Conservation (phyloP, 2,888 invertebrate genomes). For the Cosmorhoe ocellata region DNA sequence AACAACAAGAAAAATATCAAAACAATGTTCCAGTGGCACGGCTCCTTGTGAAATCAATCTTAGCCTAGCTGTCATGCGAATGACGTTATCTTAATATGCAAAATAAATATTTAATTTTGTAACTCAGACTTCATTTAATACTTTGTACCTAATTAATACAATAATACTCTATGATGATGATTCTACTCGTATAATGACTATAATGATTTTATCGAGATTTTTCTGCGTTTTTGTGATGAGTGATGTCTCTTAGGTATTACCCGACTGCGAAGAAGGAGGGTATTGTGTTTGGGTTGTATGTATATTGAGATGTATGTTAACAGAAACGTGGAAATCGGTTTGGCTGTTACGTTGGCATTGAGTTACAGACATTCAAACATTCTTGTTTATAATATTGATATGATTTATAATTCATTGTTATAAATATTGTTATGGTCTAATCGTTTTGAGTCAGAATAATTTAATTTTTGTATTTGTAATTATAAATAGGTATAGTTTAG, state of each 20-base stretch:
- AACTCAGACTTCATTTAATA: conserved; percentile 27
- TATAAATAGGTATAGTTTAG: no score
- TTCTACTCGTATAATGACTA: no score
- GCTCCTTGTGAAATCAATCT: conserved; percentile 22
- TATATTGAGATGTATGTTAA: no score
- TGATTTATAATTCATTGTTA: conserved; percentile 20
- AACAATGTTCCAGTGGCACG: conserved; percentile 17
- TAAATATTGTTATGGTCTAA: conserved; percentile 18
- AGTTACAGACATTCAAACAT: no score
- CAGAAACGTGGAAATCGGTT: no score
- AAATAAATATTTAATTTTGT: conserved; percentile 25
- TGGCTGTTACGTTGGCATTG: no score
- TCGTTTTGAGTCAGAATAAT: not conserved
- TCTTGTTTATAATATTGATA: no score
- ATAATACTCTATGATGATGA: no score
- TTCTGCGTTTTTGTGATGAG: conserved; percentile 21
- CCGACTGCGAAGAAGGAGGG: no score
- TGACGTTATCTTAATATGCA: conserved; percentile 22
- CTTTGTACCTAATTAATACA: conserved; percentile 35
- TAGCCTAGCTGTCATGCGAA: conserved; percentile 19
- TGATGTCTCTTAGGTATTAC: no score
- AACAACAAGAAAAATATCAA: conserved; percentile 17
- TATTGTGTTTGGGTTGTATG: no score
- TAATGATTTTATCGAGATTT: conserved; percentile 24
- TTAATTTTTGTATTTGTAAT: not conserved